Base-by-base conservation (phyloP, 1,140 invertebrate species). In the Augochlora pura region DNA sequence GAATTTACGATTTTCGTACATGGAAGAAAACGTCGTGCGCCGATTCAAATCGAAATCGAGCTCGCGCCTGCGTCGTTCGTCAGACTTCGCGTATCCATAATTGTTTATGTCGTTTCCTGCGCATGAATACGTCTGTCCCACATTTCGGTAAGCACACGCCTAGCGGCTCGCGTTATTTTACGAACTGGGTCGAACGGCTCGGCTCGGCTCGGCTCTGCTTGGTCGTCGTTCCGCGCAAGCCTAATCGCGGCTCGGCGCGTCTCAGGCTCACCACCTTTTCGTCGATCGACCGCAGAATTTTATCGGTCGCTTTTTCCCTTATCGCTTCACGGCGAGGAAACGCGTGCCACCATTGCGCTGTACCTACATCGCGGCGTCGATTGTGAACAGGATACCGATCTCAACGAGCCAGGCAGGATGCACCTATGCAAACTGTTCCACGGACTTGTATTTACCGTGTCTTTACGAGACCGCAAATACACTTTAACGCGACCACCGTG, bases 91-190 rank as follows among this genome's bases (percentile, higher is more conserved):
- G 63, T 67, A 74, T 74, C 63, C 71, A 63, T 79, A 74, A 66
- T 74, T 79, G 78, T 52, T 46, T 46, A 46, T 46, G 49, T 12
- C 25, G 52, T 70, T 79, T 79, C 77, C 70, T 74, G 77, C 80
- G 76, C 69, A 69, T 72, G 76, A 68, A 82, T 63, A 79, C 67
- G 32, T 52, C 49, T 83, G 77, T 80, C 81, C 81, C 62, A 83
- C 77, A 80, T 83, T 83, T 80, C 76, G 69, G 60, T 62, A 70
- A 83, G 66, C 69, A 80, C 69, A 80, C 70, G 71, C 57, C 69
- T 65, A 65, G 69, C 57, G 68, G n/a, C 38, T 52, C 68, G 60
- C 60, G 77, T 70, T 63, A 73, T 79, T 79, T 75, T 66, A 54
- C 66, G 72, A 83, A 76, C 66, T 80, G 66, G 71, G 70, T 79